Evolutionary conservation across 2,888 invertebrate genomes (phyloP), one percentile per base, ranked within the genome.

Genomic region (Drosophila subquinaria): DNA sequence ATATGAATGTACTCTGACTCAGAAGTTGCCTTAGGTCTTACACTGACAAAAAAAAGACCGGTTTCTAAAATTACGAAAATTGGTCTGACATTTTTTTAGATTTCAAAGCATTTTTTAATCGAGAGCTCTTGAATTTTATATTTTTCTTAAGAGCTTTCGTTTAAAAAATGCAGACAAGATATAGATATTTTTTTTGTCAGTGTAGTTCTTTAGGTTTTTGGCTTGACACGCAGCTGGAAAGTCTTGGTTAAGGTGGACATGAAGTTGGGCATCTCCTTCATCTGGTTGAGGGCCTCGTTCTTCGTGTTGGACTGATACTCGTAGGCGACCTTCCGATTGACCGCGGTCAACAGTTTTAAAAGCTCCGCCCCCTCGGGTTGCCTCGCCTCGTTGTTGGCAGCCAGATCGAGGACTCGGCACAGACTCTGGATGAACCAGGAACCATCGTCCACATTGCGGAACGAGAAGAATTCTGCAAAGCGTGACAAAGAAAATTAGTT

Each of bases 371-470:
- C 93, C 40, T 93, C 93, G 0, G 88, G 81, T n/a, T 93, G 92
- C 3, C 84, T 79, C 8, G 93, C 93, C 72, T 93, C 91, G 70
- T 93, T 90, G 67, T 92, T 83, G 4, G 92, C 90, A 0, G 85
- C 80, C 4, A 30, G n/a, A 61, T 94, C 92, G 17, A 96, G 84
- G 10, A 95, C 95, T 4, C 93, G 85, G 80, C 95, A 95, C 45
- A 96, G 90, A 4, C 95, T 92, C 90, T 96, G 96, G 57, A 96
- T 95, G 88, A 96, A 96, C 95, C 96, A 96, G 0, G 96, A 95
- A 2, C 96, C 96, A 23, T 94, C 93, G 50, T 94, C 93, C 30
- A 95, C 94, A 89, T 95, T 95, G 4, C 96, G 93, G 94, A 95
- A 96, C 0, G 96, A 95, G 88, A 94, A 95, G 89, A 94, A 94